A percentile compares a stretch with the other conserved stretches of the same genome.
These are phyloP conservation scores for Philopotamus ludificatus DNA, from an alignment of 1,140 invertebrate genomes.

Conservation along the genomic window DNA sequence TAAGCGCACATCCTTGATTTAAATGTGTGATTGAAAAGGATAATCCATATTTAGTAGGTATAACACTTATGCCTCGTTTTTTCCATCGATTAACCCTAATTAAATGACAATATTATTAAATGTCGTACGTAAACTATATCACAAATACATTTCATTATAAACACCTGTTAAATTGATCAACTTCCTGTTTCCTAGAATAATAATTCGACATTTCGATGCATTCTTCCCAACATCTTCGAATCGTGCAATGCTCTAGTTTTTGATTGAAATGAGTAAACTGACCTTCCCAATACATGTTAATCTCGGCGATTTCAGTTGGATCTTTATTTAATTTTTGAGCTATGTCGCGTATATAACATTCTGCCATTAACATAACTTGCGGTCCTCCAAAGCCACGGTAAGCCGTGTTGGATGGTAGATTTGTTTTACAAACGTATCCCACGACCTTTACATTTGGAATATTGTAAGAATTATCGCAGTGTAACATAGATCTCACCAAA, in stretches of 20 bases:
- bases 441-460: constrained; percentile 68
- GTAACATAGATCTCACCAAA: constrained; percentile 74
- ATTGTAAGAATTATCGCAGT: constrained; percentile 77
- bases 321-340: constrained; percentile 69
- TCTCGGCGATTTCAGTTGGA: constrained; percentile 52
- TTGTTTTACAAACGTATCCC: constrained; percentile 78
- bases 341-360: constrained; percentile 75
- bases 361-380: constrained; percentile 83
- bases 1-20: constrained; percentile 86
- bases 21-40: constrained; percentile 77
- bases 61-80: constrained; percentile 82
- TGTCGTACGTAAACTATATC: background rate
- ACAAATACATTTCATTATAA: constrained; percentile 19
- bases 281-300: constrained; percentile 83
- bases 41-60: constrained; percentile 92
- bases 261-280: constrained; percentile 80
- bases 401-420: constrained; percentile 86
- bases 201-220: constrained; percentile 72
- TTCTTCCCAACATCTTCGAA: constrained; percentile 81
- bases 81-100: constrained; percentile 76
- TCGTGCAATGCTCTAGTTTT: constrained; percentile 70
- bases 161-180: constrained; percentile 75
- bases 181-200: constrained; percentile 57
- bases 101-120: constrained; percentile 38
- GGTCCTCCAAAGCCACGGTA: constrained; percentile 89